Percentiles rank a stretch among this genome's conserved stretches.
phyloP scores from a whole-genome alignment of 2,113 vertebrate genomes.

The Tenebrosternarchus preto region DNA sequence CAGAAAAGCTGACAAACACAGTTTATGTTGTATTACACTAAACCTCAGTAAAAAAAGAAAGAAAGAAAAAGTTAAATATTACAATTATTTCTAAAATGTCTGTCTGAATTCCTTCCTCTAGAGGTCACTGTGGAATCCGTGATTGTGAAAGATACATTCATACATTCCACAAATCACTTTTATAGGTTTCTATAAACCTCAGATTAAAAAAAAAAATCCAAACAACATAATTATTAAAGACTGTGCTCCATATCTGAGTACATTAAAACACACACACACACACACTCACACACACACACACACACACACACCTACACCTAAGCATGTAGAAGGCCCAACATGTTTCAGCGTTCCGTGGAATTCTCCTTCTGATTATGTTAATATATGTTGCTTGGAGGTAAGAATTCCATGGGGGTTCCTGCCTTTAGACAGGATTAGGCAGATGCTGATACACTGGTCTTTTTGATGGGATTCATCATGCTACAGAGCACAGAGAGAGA shows the following conservation, averaged over 20 bases:
- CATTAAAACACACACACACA: slow-evolving; percentile 10
- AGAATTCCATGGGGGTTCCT: slow-evolving; percentile 56
- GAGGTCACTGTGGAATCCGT: slow-evolving; percentile 78
- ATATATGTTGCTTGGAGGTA: slow-evolving; percentile 59
- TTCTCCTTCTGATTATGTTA: slow-evolving; percentile 53
- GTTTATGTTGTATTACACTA: background rate
- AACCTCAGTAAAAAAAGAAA: too few species aligned
- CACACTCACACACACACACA: background rate
- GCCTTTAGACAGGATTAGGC: slow-evolving; percentile 64
- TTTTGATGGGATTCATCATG: slow-evolving; percentile 67
- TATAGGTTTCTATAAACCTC: background rate
- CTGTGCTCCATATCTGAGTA: background rate
- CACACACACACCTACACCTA: slow-evolving; percentile 3
- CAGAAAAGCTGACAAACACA: background rate
- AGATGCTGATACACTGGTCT: slow-evolving; percentile 73
- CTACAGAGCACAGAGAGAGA: slow-evolving; percentile 48
- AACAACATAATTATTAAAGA: background rate
- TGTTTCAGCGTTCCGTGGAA: slow-evolving; percentile 40
- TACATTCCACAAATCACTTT: slow-evolving; percentile 19
- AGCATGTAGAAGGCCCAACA: background rate
- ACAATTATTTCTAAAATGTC: too few species aligned
- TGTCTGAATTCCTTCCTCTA: slow-evolving; percentile 70
- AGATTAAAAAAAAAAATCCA: background rate
- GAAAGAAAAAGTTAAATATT: too few species aligned
- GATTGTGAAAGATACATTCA: slow-evolving; percentile 38